Percentiles rank a stretch among this genome's conserved stretches.
Evolutionary conservation across 2,797 vertebrate genomes (phyloP).

Genomic region (Bovichtus variegatus): DNA sequence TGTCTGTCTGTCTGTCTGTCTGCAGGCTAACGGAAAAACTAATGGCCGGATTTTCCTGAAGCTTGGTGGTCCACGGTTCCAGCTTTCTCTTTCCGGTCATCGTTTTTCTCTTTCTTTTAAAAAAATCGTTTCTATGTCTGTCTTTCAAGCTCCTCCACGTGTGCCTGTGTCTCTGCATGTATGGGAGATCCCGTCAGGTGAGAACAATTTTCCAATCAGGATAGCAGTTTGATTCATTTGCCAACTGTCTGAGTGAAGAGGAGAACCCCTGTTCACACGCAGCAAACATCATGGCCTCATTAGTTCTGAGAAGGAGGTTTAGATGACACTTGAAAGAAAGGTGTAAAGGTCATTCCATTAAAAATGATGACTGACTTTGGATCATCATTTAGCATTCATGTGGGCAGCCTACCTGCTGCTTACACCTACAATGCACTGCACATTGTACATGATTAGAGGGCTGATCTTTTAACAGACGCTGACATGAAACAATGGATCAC

Average conservation of each 20-base stretch:
- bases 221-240: conserved; percentile 51
- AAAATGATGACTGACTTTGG: conserved; percentile 24
- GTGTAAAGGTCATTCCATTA: conserved; percentile 37
- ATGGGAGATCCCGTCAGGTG: conserved; percentile 29
- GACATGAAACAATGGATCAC: conserved; percentile 14
- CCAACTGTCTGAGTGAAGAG: conserved; percentile 1
- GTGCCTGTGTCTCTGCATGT: conserved; percentile 14
- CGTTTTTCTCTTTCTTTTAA: background rate
- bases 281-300: conserved; percentile 30
- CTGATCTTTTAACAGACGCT: background rate
- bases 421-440: background rate
- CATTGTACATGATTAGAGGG: background rate
- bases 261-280: conserved; percentile 13
- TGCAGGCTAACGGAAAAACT: too few species aligned
- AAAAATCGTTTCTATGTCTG: background rate
- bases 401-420: background rate
- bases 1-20: too few species aligned
- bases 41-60: too few species aligned
- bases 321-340: conserved; percentile 9
- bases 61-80: too few species aligned
- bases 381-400: conserved; percentile 2
- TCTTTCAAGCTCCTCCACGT: background rate
- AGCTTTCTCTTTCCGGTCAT: too few species aligned
- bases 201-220: conserved; percentile 56
- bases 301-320: conserved; percentile 3